Conservation (phyloP, 2,888 invertebrate species). For the Antheraea assamensis region DNA sequence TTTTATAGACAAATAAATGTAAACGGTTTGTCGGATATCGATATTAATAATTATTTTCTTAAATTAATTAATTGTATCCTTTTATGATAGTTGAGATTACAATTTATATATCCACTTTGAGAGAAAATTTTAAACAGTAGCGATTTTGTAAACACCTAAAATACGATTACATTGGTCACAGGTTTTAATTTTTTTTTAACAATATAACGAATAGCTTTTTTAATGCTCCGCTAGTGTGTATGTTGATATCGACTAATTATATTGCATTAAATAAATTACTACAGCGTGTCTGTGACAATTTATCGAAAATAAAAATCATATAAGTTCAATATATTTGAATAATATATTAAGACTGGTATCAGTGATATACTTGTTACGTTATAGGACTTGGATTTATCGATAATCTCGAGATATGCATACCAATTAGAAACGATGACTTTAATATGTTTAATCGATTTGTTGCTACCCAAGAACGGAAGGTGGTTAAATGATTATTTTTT, state of each 20-base stretch:
- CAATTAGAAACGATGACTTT: background rate
- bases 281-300: background rate
- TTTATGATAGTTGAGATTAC: background rate
- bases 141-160: constrained; percentile 7
- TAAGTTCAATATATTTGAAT: background rate
- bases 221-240: constrained; percentile 66
- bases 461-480: background rate
- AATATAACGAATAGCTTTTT: constrained; percentile 70
- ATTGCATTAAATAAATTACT: constrained; percentile 29
- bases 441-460: background rate
- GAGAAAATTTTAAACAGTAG: background rate
- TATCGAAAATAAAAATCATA: background rate
- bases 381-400: background rate
- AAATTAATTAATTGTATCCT: background rate
- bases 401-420: background rate
- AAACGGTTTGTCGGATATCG: constrained; percentile 20
- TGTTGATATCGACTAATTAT: constrained; percentile 47
- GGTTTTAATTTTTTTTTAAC: constrained; percentile 58
- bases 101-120: background rate
- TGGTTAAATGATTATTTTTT: background rate
- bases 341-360: background rate
- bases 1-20: background rate
- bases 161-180: constrained; percentile 38
- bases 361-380: background rate
- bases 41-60: background rate